These are phyloP conservation scores for Plumapathes pennacea DNA, from an alignment of 92 coral and sea anemone species.

Conservation along the genomic window DNA sequence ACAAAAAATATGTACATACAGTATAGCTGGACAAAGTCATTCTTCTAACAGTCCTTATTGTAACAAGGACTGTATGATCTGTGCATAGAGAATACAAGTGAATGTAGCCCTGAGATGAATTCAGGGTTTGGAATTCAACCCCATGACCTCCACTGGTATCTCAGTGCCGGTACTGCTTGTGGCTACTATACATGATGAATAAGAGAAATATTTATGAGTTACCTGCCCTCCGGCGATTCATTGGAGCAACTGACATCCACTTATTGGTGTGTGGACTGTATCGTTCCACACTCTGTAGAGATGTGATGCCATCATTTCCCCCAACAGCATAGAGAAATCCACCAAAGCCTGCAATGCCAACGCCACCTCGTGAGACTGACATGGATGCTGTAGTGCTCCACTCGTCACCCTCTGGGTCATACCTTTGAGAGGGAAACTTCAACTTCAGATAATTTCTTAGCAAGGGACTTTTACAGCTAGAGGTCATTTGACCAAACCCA, in stretches of 20 bases:
- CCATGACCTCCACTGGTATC: too few relatives aligned
- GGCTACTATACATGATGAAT: background rate
- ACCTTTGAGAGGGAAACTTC: too few relatives aligned
- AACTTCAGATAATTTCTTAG: too few relatives aligned
- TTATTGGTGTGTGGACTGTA: slow-evolving; percentile 90
- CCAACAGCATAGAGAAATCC: slow-evolving; percentile 96
- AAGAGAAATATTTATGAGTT: background rate
- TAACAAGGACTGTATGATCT: too few relatives aligned
- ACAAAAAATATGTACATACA: too few relatives aligned
- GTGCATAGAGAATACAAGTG: too few relatives aligned
- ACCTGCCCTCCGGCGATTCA: slow-evolving; percentile 98
- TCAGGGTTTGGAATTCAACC: too few relatives aligned
- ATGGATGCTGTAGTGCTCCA: slow-evolving; percentile 89
- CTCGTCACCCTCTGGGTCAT: slow-evolving; percentile 80
- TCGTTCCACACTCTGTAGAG: slow-evolving; percentile 83
- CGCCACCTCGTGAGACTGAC: slow-evolving; percentile 91
- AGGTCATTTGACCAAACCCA: too few relatives aligned
- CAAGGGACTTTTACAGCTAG: too few relatives aligned
- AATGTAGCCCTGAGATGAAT: too few relatives aligned
- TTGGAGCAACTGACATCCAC: slow-evolving; percentile 79
- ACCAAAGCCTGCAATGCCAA: slow-evolving; percentile 83
- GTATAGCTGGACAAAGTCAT: too few relatives aligned
- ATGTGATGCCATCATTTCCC: slow-evolving; percentile 89
- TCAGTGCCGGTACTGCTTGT: background rate
- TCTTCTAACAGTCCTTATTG: too few relatives aligned